phyloP scores from a whole-genome alignment of 64 coral and sea anemone genomes.

The Hydrozoanthus tunicans region DNA sequence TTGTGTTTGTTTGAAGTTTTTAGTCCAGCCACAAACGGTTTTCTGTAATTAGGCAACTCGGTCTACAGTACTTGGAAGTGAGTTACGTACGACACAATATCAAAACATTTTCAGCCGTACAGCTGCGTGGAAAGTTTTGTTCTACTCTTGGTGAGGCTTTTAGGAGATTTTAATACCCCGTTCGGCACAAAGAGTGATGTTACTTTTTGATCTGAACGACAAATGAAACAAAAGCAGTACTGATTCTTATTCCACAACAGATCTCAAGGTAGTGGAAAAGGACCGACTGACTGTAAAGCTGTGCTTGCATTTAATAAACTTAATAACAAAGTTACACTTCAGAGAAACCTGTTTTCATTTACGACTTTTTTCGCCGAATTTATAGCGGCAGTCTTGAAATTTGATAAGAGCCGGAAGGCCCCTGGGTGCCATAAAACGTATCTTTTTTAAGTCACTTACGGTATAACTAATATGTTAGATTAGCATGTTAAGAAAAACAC shows the following conservation, averaged over 20 bases:
- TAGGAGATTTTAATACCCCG: not conserved
- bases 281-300: not conserved
- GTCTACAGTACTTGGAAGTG: not conserved
- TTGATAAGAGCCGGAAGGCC: slow-evolving; percentile 40
- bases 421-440: slow-evolving; percentile 27
- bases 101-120: slow-evolving; percentile 27
- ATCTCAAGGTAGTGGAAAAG: not conserved
- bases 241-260: not conserved
- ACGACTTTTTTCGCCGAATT: not conserved
- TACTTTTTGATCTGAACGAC: slow-evolving; percentile 31
- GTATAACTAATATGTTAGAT: slow-evolving; percentile 3
- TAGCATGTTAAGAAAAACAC: not conserved
- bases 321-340: slow-evolving; percentile 18
- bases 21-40: not conserved
- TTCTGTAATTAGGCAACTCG: not conserved
- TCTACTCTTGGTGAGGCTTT: slow-evolving; percentile 19
- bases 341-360: not conserved
- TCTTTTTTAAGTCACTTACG: slow-evolving; percentile 14
- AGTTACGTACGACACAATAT: slow-evolving; percentile 17
- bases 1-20: not conserved
- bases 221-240: slow-evolving; percentile 25
- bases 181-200: not conserved
- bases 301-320: not conserved
- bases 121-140: slow-evolving; percentile 23
- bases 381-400: not conserved